phyloP scores from a whole-genome alignment of 2,888 invertebrate genomes.

The Cepaea hortensis region DNA sequence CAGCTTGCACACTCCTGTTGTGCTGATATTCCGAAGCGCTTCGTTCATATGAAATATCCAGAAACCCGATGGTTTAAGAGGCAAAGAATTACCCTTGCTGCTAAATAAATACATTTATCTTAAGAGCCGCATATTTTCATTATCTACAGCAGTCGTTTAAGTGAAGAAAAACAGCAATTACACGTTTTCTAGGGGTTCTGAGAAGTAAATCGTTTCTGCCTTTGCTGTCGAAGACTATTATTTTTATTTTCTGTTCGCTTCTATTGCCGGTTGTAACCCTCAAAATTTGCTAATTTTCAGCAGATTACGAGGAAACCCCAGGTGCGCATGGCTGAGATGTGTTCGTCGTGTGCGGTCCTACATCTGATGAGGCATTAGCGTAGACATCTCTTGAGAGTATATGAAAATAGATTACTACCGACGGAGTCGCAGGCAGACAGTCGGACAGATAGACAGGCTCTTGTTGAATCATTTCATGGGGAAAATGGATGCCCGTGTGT shows the following conservation, averaged over 20 bases:
- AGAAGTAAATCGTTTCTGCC: neutral
- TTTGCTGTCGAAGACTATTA: neutral
- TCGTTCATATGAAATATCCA: no score
- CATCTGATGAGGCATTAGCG: neutral
- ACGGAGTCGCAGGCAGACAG: neutral
- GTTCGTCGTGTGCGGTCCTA: neutral
- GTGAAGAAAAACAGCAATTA: neutral
- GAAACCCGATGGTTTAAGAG: no score
- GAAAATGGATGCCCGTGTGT: no score
- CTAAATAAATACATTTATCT: neutral
- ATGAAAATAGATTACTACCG: neutral
- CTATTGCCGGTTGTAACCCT: neutral
- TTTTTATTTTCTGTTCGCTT: neutral
- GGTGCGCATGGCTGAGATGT: neutral
- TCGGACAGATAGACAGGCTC: neutral
- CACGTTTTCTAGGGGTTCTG: neutral
- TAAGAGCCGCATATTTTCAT: neutral
- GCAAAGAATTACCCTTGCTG: no score
- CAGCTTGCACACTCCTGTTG: no score
- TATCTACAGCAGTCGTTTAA: neutral
- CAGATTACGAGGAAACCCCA: neutral
- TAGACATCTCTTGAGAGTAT: neutral
- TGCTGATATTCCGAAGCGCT: no score
- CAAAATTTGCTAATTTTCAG: slow-evolving; percentile 22
- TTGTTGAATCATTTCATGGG: no score